These are phyloP conservation scores for Stegostoma tigrinum DNA, from an alignment of 2,113 vertebrate species.

Conservation along the genomic window DNA sequence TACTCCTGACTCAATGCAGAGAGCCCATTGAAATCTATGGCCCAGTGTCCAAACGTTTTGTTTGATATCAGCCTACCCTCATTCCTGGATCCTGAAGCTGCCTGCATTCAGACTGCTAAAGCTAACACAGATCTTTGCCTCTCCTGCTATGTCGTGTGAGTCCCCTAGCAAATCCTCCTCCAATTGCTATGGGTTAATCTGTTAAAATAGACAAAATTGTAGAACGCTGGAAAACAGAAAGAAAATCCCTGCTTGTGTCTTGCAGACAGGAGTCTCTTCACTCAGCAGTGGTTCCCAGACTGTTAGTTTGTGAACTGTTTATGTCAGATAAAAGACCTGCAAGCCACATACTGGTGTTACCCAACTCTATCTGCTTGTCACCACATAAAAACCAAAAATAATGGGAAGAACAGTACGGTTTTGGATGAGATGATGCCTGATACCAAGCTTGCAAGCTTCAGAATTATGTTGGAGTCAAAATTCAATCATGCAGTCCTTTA, in stretches of 20 bases:
- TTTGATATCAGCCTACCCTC: background rate
- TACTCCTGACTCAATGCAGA: background rate
- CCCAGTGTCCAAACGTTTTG: background rate
- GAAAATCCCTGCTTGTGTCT: background rate
- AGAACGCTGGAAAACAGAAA: background rate
- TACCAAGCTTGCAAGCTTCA: no score
- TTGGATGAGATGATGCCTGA: no score
- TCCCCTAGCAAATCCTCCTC: background rate
- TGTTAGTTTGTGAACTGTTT: no score
- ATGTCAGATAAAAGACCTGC: no score
- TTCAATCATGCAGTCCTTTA: no score
- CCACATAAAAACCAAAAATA: no score
- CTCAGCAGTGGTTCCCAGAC: background rate
- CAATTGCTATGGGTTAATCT: background rate
- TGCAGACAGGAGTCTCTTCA: background rate
- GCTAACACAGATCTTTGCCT: background rate
- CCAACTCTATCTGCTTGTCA: no score
- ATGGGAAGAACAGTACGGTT: no score
- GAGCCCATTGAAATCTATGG: background rate
- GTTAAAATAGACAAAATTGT: background rate
- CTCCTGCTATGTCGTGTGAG: background rate
- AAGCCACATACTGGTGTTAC: no score
- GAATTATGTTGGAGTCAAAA: no score
- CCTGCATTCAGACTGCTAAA: background rate
- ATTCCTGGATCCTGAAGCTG: background rate